A percentile compares a stretch with the other conserved stretches of the same genome.
These are phyloP conservation scores for Thryonomys swinderianus DNA, from an alignment of 2,113 vertebrate species.

Conservation along the genomic window DNA sequence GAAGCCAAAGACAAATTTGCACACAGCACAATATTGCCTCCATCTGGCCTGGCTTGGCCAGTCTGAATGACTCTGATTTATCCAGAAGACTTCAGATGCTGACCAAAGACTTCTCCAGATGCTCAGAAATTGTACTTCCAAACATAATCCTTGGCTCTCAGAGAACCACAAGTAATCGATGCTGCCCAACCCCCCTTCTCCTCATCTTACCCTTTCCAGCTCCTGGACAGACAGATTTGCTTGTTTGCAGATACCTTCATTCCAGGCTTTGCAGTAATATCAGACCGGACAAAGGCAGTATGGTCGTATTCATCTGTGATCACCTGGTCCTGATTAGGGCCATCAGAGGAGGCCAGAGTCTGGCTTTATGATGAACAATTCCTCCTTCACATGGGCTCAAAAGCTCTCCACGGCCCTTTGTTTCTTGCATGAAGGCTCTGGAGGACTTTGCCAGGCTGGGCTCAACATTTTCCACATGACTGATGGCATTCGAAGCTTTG, in stretches of 20 bases:
- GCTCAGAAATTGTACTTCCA: constrained; percentile 51
- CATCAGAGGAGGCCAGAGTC: constrained; percentile 12
- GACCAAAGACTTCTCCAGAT: constrained; percentile 71
- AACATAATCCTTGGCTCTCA: constrained; percentile 51
- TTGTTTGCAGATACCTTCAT: constrained; percentile 8
- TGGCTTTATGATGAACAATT: neutral
- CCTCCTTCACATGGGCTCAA: neutral
- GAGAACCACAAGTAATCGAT: constrained; percentile 60
- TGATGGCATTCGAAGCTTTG: constrained; percentile 51
- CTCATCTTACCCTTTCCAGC: constrained; percentile 35
- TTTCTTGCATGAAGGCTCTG: constrained; percentile 31
- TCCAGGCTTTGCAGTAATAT: constrained; percentile 9
- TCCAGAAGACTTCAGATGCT: constrained; percentile 51
- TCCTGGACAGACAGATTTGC: neutral
- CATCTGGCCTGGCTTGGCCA: constrained; percentile 48
- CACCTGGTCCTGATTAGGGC: constrained; percentile 70
- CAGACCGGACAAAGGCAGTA: neutral
- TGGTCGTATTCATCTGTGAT: neutral
- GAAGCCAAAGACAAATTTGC: neutral
- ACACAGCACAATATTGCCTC: neutral
- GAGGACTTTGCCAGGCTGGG: neutral
- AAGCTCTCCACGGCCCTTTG: neutral
- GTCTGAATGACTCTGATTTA: constrained; percentile 25
- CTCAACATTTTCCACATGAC: constrained; percentile 64
- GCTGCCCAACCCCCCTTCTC: constrained; percentile 22